phyloP scores from a whole-genome alignment of 1,140 invertebrate genomes.

The Diploscapter pachys region DNA sequence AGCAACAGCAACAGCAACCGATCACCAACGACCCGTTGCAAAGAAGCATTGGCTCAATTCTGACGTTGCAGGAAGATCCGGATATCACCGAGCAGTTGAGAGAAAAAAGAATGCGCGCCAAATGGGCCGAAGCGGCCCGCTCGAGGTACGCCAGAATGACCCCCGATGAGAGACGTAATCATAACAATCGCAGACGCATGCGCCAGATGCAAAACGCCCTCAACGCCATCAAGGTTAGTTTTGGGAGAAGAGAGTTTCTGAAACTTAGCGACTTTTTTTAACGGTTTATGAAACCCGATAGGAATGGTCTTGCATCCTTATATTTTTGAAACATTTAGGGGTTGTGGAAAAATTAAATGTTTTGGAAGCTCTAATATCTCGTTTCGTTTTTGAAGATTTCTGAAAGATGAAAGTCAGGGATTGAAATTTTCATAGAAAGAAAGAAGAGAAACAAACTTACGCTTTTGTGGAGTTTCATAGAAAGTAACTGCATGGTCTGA shows the following conservation, averaged over 20 bases:
- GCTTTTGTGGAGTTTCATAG: no score
- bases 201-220: slow-evolving; percentile 39
- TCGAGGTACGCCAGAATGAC: slow-evolving; percentile 35
- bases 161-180: slow-evolving; percentile 30
- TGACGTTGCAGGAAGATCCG: slow-evolving; percentile 30
- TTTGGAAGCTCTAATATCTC: no score
- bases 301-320: background rate
- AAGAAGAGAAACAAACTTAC: no score
- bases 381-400: no score
- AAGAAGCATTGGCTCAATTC: no score
- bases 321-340: no score
- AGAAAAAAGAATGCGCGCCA: slow-evolving; percentile 40
- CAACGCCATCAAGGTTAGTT: slow-evolving; percentile 25
- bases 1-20: no score
- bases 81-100: slow-evolving; percentile 40
- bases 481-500: no score
- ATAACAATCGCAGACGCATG: slow-evolving; percentile 36
- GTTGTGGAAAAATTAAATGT: no score
- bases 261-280: background rate
- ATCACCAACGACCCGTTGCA: no score
- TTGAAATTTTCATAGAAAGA: no score
- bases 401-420: no score
- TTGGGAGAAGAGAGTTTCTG: background rate
- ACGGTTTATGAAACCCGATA: background rate
- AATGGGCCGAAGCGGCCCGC: slow-evolving; percentile 40